Conservation (phyloP, 2,113 vertebrate species). For the Pycnonotus jocosus region DNA sequence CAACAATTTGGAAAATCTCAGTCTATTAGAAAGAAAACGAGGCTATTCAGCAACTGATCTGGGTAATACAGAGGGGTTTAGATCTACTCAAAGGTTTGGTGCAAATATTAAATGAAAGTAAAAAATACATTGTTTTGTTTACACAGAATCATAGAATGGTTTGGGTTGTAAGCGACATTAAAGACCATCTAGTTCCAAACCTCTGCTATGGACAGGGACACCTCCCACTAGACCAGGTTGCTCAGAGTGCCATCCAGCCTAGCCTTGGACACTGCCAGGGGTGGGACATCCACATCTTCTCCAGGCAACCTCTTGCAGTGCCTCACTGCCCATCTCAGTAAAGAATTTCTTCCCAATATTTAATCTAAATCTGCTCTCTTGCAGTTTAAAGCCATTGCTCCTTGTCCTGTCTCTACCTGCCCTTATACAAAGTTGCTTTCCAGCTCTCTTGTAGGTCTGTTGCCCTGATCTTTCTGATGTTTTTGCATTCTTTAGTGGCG, state of each 20-base stretch:
- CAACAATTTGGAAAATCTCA: neutral
- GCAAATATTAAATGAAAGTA: neutral
- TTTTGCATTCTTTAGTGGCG: too few species aligned
- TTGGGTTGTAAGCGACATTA: neutral
- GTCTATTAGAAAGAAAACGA: neutral
- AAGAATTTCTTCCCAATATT: neutral
- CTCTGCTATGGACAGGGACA: neutral
- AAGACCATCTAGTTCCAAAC: neutral
- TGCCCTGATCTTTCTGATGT: too few species aligned
- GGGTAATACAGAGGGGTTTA: neutral
- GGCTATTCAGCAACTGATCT: neutral
- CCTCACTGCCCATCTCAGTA: neutral
- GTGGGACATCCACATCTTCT: neutral
- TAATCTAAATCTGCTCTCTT: neutral
- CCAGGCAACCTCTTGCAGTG: neutral
- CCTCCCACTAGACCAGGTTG: neutral
- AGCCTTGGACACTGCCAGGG: neutral
- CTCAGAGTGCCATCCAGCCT: neutral
- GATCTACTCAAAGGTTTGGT: neutral
- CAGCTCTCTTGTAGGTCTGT: neutral
- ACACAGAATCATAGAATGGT: neutral
- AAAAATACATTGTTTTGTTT: neutral
- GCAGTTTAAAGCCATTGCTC: neutral
- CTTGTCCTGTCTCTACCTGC: neutral
- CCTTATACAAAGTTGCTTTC: neutral